phyloP scores from a whole-genome alignment of 2,888 invertebrate genomes.

The Camponotus fellah region DNA sequence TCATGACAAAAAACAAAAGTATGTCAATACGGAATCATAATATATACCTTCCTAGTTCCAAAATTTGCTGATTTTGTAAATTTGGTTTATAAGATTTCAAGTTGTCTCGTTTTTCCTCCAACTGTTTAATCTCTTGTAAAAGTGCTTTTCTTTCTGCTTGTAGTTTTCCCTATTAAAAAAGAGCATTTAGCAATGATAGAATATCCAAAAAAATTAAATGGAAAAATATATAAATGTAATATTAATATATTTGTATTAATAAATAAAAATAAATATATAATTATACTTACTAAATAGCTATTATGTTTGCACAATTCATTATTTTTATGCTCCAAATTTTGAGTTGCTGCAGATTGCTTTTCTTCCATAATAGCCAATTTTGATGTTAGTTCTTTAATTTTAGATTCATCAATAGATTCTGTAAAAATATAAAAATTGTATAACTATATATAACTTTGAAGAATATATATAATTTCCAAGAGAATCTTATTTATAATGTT shows the following conservation, averaged over 20 bases:
- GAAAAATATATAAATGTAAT: not conserved
- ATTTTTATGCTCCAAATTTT: conserved; percentile 55
- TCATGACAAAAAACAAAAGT: not conserved
- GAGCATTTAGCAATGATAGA: conserved; percentile 2
- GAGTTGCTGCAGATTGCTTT: conserved; percentile 40
- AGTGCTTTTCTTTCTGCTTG: conserved; percentile 57
- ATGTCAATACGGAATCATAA: not conserved
- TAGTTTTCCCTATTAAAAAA: conserved; percentile 61
- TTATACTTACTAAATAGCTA: conserved; percentile 54
- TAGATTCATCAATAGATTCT: conserved; percentile 61
- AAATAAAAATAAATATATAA: not conserved
- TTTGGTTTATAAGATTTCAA: conserved; percentile 63
- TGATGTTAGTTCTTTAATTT: conserved; percentile 52
- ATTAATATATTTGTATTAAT: not conserved
- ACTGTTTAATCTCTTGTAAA: conserved; percentile 43
- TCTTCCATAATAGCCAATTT: conserved; percentile 56
- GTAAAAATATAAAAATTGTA: conserved; percentile 6
- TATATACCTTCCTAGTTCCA: conserved; percentile 68
- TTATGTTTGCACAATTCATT: conserved; percentile 51
- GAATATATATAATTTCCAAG: not conserved
- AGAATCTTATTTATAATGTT: not conserved
- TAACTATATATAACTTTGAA: not conserved
- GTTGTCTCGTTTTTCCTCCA: conserved; percentile 51
- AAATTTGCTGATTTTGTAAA: conserved; percentile 59
- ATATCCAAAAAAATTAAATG: not conserved